These are phyloP conservation scores for Yponomeuta malinellus DNA, from an alignment of 2,888 invertebrate species.

Conservation along the genomic window DNA sequence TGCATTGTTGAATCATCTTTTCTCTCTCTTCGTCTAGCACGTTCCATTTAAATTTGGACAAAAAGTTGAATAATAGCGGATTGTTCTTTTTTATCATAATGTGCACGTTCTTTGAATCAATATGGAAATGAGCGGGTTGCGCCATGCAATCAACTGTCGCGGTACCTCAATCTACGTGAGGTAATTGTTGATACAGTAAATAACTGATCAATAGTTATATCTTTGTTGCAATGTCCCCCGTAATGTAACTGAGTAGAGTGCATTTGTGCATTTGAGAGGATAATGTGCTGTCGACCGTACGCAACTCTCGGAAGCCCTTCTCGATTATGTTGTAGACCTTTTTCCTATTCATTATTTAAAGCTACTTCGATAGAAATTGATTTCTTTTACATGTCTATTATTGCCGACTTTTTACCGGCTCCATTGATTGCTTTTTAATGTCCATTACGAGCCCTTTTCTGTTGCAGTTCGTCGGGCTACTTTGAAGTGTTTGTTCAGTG, in stretches of 20 bases:
- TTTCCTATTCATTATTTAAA: constrained; percentile 1
- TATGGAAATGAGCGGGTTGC: background rate
- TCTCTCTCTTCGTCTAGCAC: background rate
- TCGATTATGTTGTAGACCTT: constrained; percentile 5
- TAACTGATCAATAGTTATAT: too few species aligned
- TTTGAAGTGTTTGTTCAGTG: background rate
- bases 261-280: too few species aligned
- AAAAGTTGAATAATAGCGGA: background rate
- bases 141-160: background rate
- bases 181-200: background rate
- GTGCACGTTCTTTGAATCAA: background rate
- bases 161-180: background rate
- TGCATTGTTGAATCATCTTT: background rate
- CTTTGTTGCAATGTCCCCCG: too few species aligned
- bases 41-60: background rate
- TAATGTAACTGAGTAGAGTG: too few species aligned
- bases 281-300: too few species aligned
- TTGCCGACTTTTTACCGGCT: background rate
- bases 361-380: background rate
- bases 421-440: background rate
- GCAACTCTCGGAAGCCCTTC: constrained; percentile 5
- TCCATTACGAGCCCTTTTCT: constrained; percentile 1
- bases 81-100: background rate
- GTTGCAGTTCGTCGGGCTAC: background rate
- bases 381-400: constrained; percentile 7